Evolutionary conservation across 2,113 vertebrate genomes (phyloP), one percentile per base, ranked within the genome.

Genomic region (Saguinus midas): DNA sequence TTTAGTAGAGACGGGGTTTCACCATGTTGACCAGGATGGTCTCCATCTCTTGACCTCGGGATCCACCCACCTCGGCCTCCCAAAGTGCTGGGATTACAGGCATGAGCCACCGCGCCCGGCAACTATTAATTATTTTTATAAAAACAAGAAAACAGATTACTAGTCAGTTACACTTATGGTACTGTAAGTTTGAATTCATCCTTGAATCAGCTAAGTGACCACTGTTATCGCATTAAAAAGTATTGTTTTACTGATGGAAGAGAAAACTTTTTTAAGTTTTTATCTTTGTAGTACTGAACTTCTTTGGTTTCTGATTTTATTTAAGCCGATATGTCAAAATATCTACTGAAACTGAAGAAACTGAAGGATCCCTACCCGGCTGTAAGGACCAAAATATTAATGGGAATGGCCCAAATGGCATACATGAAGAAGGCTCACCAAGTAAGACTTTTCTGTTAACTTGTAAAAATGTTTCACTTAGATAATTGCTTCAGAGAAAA

Each of bases 351-450:
- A 98, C 94, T 35, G 98, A 99, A 95, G 99, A 99, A 96, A 99
- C 98, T 11, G 99, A 99, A 97, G 99, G 99, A 97, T 99, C 99
- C 92, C 98, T 99, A 14, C 99, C 98, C 85, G 98, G 99, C 89
- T 98, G 99, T 98, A 99, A 99, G 97, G 99, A 99, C 96, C 99
- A 99, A 97, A 98, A 99, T 94, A 98, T 99, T 97, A 99, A 99
- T 97, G 99, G 99, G 68, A 99, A 99, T 76, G 99, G 99, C 97
- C 99, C 99, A 96, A 99, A 99, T 96, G 99, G 99, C 96, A 98
- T 99, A 82, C 99, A 99, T 96, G 99, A 99, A 98, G 99, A 99
- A 98, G 99, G 99, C 52, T 99, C 99, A 72, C 99, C 99, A 96
- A 99, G 99, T 99, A 99, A 99, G 99, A 96, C 85, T 96, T 97